Conservation (phyloP, 2,888 invertebrate genomes). For the Spilosoma lubricipeda region DNA sequence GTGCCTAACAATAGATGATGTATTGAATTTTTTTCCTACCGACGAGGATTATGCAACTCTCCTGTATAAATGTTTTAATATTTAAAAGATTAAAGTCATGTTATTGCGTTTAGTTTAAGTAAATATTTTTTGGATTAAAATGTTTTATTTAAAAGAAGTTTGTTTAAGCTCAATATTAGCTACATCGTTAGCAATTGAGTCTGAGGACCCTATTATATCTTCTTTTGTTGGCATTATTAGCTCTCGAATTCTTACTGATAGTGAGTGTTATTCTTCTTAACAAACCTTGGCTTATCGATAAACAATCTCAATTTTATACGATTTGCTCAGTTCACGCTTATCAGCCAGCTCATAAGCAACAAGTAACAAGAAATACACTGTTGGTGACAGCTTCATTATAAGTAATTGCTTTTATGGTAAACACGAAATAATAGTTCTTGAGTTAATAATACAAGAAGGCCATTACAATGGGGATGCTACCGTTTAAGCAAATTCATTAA, state of each 20-base stretch:
- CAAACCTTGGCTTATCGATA: not conserved
- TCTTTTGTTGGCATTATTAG: not conserved
- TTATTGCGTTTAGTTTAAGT: conserved; percentile 65
- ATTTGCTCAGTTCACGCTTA: not conserved
- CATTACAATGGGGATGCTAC: not conserved
- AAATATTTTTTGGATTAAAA: conserved; percentile 69
- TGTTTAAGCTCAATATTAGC: conserved; percentile 28
- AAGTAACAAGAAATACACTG: not conserved
- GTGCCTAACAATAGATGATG: conserved; percentile 76
- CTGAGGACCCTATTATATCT: not conserved
- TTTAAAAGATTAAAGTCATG: conserved; percentile 85
- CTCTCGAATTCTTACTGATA: not conserved
- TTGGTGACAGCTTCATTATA: not conserved
- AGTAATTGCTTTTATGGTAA: not conserved
- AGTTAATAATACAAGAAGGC: not conserved
- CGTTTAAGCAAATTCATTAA: not conserved
- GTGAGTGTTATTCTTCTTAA: not conserved
- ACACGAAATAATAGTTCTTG: not conserved
- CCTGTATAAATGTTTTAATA: conserved; percentile 83
- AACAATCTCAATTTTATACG: not conserved
- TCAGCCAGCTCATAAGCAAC: not conserved
- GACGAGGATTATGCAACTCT: conserved; percentile 71
- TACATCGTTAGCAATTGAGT: not conserved
- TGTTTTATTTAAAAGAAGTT: conserved; percentile 68
- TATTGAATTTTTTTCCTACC: conserved; percentile 69